Evolutionary conservation across 2,113 vertebrate genomes (phyloP).

Genomic region (Prochilodus magdalenae): DNA sequence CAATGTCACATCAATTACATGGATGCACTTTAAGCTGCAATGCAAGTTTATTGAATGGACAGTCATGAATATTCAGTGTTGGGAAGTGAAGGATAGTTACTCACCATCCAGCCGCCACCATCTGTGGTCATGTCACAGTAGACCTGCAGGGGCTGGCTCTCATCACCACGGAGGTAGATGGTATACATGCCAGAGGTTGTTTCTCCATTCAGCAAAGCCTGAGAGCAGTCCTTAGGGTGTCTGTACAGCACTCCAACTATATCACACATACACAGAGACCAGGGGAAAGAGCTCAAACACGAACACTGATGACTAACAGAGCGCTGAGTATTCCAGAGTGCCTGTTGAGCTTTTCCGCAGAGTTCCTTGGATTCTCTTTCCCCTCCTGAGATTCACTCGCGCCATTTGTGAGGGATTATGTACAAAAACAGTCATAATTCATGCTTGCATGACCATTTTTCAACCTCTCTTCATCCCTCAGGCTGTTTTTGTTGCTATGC

Average conservation of each 20-base stretch:
- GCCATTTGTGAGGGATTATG: too few species aligned
- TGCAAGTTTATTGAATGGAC: background rate
- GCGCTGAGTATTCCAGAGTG: too few species aligned
- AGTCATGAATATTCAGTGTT: background rate
- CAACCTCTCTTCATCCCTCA: too few species aligned
- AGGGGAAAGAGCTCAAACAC: background rate
- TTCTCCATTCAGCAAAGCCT: constrained; percentile 92
- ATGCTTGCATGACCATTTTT: too few species aligned
- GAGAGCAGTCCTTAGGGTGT: constrained; percentile 92
- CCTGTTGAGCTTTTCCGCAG: too few species aligned
- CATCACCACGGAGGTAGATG: constrained; percentile 87
- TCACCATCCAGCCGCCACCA: constrained; percentile 97
- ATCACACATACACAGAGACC: background rate
- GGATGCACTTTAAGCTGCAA: background rate
- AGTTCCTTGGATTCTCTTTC: too few species aligned
- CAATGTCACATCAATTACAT: background rate
- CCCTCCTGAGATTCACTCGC: too few species aligned
- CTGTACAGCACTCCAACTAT: constrained; percentile 90
- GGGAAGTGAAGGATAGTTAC: constrained; percentile 58
- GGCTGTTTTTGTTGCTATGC: too few species aligned
- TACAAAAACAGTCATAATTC: too few species aligned
- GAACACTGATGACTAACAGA: too few species aligned
- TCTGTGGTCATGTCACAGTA: constrained; percentile 95
- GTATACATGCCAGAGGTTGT: constrained; percentile 86
- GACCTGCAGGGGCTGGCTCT: constrained; percentile 86